A percentile compares a stretch with the other conserved stretches of the same genome.
Conservation (phyloP, 1,140 invertebrate species). For the Neodiprion pinetum region DNA sequence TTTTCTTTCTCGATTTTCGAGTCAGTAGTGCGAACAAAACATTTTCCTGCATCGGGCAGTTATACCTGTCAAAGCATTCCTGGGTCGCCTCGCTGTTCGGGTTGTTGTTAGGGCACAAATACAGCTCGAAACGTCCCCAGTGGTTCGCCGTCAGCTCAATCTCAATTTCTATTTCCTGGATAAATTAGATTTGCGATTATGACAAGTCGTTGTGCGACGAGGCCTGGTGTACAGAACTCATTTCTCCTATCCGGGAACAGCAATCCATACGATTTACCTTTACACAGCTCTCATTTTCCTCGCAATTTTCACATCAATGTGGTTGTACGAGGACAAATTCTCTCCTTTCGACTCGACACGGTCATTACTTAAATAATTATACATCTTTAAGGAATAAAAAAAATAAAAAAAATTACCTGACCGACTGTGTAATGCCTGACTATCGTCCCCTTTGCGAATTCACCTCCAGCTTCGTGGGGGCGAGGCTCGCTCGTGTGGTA, state of each 20-base stretch:
- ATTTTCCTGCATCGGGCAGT: too few species aligned
- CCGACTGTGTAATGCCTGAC: constrained; percentile 81
- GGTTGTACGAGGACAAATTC: too few species aligned
- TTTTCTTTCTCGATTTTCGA: neutral
- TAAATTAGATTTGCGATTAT: too few species aligned
- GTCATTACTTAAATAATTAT: too few species aligned
- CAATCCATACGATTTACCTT: neutral
- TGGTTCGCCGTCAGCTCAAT: constrained; percentile 91
- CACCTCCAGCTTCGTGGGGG: constrained; percentile 87
- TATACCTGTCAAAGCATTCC: constrained; percentile 80
- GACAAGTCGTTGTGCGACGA: too few species aligned
- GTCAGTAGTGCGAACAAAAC: too few species aligned
- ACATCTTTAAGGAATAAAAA: neutral
- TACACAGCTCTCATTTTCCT: neutral
- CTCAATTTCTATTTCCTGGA: constrained; percentile 81
- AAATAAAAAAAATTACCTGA: constrained; percentile 64
- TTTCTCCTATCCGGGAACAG: too few species aligned
- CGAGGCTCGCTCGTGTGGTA: constrained; percentile 75
- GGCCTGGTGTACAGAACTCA: too few species aligned
- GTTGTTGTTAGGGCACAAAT: constrained; percentile 86
- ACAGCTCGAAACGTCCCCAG: constrained; percentile 83
- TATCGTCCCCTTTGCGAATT: constrained; percentile 85
- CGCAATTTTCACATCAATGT: too few species aligned
- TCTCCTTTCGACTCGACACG: too few species aligned
- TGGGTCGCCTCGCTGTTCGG: constrained; percentile 77